phyloP scores from a whole-genome alignment of 2,888 invertebrate genomes.

The Metallyticus violacea region DNA sequence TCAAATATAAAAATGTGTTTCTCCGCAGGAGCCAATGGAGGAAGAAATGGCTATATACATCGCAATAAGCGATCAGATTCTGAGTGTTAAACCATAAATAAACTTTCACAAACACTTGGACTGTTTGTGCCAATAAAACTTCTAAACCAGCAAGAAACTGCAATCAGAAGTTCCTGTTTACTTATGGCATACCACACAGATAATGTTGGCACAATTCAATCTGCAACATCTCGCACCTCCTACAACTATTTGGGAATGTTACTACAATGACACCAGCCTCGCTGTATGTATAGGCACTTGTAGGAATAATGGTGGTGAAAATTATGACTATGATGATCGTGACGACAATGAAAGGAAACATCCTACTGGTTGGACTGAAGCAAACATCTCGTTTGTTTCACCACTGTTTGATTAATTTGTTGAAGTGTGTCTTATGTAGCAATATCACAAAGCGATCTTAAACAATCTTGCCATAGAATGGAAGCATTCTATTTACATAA shows the following conservation, averaged over 20 bases:
- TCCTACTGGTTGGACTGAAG: neutral
- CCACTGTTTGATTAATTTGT: neutral
- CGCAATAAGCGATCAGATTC: neutral
- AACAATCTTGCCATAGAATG: neutral
- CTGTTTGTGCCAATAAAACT: neutral
- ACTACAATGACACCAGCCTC: neutral
- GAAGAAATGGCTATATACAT: neutral
- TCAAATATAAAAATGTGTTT: neutral
- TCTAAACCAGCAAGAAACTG: neutral
- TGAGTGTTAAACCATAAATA: neutral
- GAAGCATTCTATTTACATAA: neutral
- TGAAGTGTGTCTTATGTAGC: neutral
- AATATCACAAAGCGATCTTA: neutral
- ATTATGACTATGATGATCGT: neutral
- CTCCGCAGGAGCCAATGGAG: neutral
- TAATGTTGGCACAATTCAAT: neutral
- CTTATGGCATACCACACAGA: neutral
- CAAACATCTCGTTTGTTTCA: neutral
- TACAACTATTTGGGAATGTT: neutral
- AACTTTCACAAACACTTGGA: neutral
- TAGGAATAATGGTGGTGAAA: neutral
- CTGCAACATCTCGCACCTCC: neutral
- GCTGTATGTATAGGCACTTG: neutral
- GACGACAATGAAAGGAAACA: neutral
- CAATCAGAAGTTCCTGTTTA: neutral